A percentile compares a stretch with the other conserved stretches of the same genome.
Evolutionary conservation across 2,888 invertebrate species (phyloP).

Genomic region (Philereme vetulata): DNA sequence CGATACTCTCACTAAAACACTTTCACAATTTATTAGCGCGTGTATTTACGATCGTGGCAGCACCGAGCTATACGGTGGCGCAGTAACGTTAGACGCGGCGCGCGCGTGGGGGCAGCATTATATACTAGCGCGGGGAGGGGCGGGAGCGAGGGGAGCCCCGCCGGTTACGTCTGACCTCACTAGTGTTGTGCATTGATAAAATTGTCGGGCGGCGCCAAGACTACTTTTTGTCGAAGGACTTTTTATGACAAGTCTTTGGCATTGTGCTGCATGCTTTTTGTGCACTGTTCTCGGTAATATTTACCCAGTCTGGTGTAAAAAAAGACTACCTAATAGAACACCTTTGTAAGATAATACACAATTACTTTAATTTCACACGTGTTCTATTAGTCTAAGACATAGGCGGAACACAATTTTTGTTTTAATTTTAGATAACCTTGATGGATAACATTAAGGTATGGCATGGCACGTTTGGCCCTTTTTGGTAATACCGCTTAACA

Average conservation of each 20-base stretch:
- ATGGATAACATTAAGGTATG: background rate
- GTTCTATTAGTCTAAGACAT: no score
- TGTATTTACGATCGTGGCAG: conserved; percentile 56
- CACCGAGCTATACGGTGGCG: conserved; percentile 66
- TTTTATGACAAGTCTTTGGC: conserved; percentile 4
- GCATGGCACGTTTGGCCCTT: conserved; percentile 1
- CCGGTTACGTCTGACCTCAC: conserved; percentile 58
- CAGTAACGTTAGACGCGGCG: conserved; percentile 75
- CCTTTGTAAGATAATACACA: no score
- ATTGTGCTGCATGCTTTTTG: conserved; percentile 1
- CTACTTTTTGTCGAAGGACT: conserved; percentile 30
- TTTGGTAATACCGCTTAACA: background rate
- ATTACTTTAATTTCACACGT: no score
- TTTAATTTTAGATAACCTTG: conserved; percentile 17
- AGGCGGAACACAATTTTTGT: background rate
- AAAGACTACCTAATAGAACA: no score
- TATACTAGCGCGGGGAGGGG: conserved; percentile 59
- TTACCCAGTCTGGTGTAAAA: no score
- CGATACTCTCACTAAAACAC: conserved; percentile 79
- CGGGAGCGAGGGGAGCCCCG: conserved; percentile 45
- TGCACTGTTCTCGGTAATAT: background rate
- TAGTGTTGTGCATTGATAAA: conserved; percentile 59
- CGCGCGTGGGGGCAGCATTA: conserved; percentile 65
- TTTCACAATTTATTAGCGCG: conserved; percentile 79
- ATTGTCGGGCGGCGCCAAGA: conserved; percentile 26